Conservation (phyloP, 2,797 vertebrate genomes). For the Acipenser transmontanus region DNA sequence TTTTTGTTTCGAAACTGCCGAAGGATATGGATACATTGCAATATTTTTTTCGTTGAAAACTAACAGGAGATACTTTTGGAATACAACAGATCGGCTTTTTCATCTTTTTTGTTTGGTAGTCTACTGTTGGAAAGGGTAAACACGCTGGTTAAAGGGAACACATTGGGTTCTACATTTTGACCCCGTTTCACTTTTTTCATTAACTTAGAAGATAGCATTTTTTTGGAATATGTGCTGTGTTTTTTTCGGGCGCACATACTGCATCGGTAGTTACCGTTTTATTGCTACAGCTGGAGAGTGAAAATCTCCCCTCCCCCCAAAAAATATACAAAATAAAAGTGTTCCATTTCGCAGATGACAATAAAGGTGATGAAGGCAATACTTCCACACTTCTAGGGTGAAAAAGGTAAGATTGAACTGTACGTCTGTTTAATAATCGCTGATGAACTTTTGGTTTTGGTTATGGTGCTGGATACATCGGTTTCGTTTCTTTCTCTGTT, state of each 20-base stretch:
- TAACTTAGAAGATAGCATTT: constrained; percentile 1
- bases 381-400: constrained; percentile 65
- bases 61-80: constrained; percentile 17
- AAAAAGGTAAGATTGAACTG: constrained; percentile 45
- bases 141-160: constrained; percentile 29
- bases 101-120: constrained; percentile 17
- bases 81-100: constrained; percentile 13
- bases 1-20: constrained; percentile 5
- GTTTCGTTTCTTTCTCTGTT: too few species aligned
- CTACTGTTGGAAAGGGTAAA: constrained; percentile 31
- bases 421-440: too few species aligned
- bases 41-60: constrained; percentile 18
- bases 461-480: too few species aligned
- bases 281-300: constrained; percentile 9
- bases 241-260: constrained; percentile 19
- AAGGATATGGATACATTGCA: constrained; percentile 12
- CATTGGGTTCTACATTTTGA: constrained; percentile 16
- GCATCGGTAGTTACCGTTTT: constrained; percentile 17
- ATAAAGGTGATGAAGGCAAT: constrained; percentile 74
- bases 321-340: too few species aligned
- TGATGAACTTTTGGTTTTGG: too few species aligned
- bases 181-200: constrained; percentile 9
- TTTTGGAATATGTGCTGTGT: constrained; percentile 20
- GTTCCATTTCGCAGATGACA: constrained; percentile 22
- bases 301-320: too few species aligned